Percentiles rank a stretch among this genome's conserved stretches.
phyloP scores from a whole-genome alignment of 2,113 vertebrate genomes.

The Hystrix cristata region DNA sequence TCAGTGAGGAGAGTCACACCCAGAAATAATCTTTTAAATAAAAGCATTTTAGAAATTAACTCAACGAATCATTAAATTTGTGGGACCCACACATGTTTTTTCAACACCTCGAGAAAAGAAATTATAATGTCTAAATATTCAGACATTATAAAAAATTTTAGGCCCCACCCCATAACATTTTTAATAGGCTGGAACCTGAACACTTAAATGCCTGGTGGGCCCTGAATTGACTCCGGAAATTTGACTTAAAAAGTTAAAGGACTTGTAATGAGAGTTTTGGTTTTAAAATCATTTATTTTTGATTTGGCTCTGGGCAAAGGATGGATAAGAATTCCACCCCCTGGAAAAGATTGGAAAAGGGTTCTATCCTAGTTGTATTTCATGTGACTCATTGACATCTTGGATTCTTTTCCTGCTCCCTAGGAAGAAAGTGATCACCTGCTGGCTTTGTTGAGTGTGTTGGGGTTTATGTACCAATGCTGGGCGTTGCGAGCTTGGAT shows the following conservation, averaged over 20 bases:
- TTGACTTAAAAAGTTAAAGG: constrained; percentile 12
- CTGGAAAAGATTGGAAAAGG: background rate
- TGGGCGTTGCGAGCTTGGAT: background rate
- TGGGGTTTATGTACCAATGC: background rate
- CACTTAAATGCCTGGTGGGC: background rate
- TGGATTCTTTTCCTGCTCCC: background rate
- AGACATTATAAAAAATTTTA: background rate
- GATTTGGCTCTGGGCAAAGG: background rate
- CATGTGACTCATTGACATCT: background rate
- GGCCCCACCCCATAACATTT: background rate
- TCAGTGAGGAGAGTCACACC: background rate
- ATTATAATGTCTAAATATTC: constrained; percentile 6
- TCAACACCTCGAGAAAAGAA: constrained; percentile 43
- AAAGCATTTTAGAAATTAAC: background rate
- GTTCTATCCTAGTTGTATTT: background rate
- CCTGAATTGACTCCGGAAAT: background rate
- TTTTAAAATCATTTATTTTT: background rate
- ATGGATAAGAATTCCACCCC: background rate
- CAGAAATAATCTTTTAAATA: constrained; percentile 43
- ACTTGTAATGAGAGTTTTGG: background rate
- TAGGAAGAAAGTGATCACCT: background rate
- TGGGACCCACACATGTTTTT: background rate
- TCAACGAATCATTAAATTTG: background rate
- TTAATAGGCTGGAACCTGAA: background rate
- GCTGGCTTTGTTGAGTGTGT: background rate